Evolutionary conservation across 2,797 vertebrate species (phyloP).

Genomic region (Simalia tracyae): DNA sequence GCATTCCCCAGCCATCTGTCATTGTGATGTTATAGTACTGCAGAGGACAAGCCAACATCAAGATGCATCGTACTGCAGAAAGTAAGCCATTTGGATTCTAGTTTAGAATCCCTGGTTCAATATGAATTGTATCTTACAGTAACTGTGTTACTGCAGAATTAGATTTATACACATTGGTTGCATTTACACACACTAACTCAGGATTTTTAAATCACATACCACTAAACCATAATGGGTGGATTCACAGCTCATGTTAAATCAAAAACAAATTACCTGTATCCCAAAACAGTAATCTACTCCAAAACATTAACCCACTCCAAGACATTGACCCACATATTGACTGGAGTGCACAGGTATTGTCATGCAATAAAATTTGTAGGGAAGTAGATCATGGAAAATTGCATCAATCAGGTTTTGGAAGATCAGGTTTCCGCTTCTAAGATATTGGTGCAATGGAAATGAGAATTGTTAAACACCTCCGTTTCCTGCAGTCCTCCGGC

Average conservation of each 20-base stretch:
- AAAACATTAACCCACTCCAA: background rate
- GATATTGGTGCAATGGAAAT: background rate
- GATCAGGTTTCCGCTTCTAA: background rate
- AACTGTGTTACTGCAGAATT: constrained; percentile 28
- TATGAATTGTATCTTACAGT: background rate
- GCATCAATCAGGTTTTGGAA: background rate
- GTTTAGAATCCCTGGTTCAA: background rate
- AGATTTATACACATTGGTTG: constrained; percentile 18
- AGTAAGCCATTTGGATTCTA: background rate
- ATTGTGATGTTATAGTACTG: background rate
- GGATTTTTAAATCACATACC: constrained; percentile 42
- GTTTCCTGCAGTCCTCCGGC: background rate
- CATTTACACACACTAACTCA: constrained; percentile 20
- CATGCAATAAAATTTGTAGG: background rate
- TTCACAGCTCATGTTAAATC: background rate
- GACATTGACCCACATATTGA: background rate
- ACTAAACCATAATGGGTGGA: background rate
- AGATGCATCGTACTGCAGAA: background rate
- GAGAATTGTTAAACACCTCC: background rate
- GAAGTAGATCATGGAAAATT: background rate
- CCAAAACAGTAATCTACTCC: background rate
- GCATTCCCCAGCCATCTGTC: background rate
- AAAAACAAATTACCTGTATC: background rate
- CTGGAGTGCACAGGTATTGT: background rate
- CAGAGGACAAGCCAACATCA: background rate